phyloP scores from a whole-genome alignment of 2,888 invertebrate genomes.

The Rhagophthalmus giganteus region DNA sequence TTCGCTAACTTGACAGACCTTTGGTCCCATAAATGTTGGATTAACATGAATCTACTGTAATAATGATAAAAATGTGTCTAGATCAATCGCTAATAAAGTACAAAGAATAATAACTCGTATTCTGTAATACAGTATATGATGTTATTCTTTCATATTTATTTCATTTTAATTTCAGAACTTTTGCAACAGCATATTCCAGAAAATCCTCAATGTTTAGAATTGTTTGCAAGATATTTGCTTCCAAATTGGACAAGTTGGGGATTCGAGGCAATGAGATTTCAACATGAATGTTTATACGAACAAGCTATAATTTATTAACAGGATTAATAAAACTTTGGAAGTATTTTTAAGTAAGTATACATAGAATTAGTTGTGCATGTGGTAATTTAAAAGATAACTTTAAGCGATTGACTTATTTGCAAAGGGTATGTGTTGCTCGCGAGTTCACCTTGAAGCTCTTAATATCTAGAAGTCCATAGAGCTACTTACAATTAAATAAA shows the following conservation, averaged over 20 bases:
- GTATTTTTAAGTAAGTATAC: too few species aligned
- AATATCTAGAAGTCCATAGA: neutral
- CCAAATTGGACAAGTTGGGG: constrained; percentile 86
- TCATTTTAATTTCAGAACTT: constrained; percentile 62
- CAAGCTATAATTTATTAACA: neutral
- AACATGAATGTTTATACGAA: constrained; percentile 64
- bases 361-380: too few species aligned
- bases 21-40: too few species aligned
- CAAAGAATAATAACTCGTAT: neutral
- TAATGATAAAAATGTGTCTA: too few species aligned
- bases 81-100: neutral
- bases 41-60: too few species aligned
- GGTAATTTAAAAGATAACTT: too few species aligned
- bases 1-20: too few species aligned
- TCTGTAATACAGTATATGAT: neutral
- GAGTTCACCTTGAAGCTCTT: neutral
- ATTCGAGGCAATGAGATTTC: constrained; percentile 82
- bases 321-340: too few species aligned
- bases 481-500: too few species aligned
- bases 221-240: constrained; percentile 89
- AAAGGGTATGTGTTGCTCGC: neutral
- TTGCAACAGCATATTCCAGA: constrained; percentile 61
- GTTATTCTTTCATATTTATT: neutral
- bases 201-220: constrained; percentile 72
- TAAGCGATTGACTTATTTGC: too few species aligned